phyloP scores from a whole-genome alignment of 2,797 vertebrate genomes.

The Halcyon badia region DNA sequence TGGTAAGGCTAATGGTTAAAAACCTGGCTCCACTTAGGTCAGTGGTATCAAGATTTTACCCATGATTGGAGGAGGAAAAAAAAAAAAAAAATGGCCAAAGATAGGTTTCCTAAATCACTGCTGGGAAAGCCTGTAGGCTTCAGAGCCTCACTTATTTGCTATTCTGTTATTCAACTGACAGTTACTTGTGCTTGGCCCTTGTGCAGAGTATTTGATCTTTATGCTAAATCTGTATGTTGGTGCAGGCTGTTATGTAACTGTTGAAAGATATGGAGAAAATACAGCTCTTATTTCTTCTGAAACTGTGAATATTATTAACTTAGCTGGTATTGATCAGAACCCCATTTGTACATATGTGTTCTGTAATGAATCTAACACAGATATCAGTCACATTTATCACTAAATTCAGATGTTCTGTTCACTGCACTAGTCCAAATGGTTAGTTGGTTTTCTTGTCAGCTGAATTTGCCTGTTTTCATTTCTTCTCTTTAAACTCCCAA shows the following conservation, averaged over 20 bases:
- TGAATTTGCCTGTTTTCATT: neutral
- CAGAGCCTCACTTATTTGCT: neutral
- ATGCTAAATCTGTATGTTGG: neutral
- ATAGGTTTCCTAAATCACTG: conserved; percentile 23
- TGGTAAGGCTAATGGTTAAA: conserved; percentile 7
- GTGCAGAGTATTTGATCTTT: conserved; percentile 9
- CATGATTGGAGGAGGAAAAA: conserved; percentile 21
- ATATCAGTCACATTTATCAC: neutral
- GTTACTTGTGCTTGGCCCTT: neutral
- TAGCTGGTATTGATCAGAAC: neutral
- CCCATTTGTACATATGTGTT: neutral
- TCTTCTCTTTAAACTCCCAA: neutral
- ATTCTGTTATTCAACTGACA: neutral
- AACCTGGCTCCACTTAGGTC: conserved; percentile 64
- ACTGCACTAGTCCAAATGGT: neutral
- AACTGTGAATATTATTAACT: neutral
- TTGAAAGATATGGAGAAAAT: neutral
- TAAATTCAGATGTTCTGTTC: neutral
- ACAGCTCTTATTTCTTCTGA: neutral
- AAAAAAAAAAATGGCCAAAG: conserved; percentile 8
- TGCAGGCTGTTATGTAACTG: neutral
- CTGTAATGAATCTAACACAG: neutral
- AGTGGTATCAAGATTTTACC: conserved; percentile 57
- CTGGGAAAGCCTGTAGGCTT: conserved; percentile 44
- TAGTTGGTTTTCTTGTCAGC: neutral